Evolutionary conservation across 64 coral and sea anemone species (phyloP).

Genomic region (Stylophora pistillata): DNA sequence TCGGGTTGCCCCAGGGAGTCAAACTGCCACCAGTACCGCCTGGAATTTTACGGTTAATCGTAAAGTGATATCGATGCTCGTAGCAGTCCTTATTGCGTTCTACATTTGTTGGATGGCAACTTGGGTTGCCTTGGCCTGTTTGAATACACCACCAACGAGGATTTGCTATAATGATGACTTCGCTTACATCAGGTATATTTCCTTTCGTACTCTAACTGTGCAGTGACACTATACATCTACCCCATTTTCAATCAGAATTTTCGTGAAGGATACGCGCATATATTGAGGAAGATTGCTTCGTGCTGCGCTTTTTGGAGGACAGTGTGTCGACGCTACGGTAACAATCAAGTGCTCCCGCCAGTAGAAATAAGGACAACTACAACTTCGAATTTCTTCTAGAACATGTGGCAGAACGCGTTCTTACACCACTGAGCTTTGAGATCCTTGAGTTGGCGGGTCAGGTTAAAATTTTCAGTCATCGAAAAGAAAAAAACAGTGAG

Average conservation of each 20-base stretch:
- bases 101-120: slow-evolving; percentile 37
- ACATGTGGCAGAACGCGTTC: background rate
- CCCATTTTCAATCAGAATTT: slow-evolving; percentile 42
- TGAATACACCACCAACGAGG: too few species aligned
- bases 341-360: background rate
- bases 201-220: slow-evolving; percentile 40
- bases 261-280: slow-evolving; percentile 7
- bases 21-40: background rate
- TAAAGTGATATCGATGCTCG: slow-evolving; percentile 28
- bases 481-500: too few species aligned
- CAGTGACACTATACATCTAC: slow-evolving; percentile 40
- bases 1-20: too few species aligned
- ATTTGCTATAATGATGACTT: slow-evolving; percentile 6
- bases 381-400: too few species aligned
- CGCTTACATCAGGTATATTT: background rate
- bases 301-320: background rate
- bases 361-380: background rate
- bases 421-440: background rate
- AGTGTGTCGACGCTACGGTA: too few species aligned
- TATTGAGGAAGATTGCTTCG: background rate
- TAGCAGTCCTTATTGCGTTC: slow-evolving; percentile 5
- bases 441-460: too few species aligned
- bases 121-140: slow-evolving; percentile 22
- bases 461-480: too few species aligned
- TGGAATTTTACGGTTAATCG: slow-evolving; percentile 1